Percentiles rank a stretch among this genome's conserved stretches.
Conservation (phyloP, 2,113 vertebrate genomes). For the Hoplias malabaricus region DNA sequence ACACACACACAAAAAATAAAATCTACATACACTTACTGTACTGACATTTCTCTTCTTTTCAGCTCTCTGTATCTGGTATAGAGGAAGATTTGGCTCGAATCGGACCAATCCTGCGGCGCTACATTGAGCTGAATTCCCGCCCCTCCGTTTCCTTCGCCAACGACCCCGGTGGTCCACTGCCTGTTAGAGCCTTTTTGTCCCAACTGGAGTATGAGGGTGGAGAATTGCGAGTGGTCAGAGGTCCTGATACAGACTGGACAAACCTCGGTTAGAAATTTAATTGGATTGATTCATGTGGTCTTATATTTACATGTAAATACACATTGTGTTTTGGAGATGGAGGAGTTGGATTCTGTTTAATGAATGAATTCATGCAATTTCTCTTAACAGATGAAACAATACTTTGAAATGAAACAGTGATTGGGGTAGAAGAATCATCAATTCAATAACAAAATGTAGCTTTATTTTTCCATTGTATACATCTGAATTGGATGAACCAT, state of each 20-base stretch:
- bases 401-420: too few relatives aligned
- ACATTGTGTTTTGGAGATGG: too few relatives aligned
- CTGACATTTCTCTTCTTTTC: background rate
- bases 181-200: slow-evolving; percentile 83
- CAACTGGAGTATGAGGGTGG: slow-evolving; percentile 84
- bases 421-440: too few relatives aligned
- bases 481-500: too few relatives aligned
- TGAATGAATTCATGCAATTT: too few relatives aligned
- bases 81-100: slow-evolving; percentile 81
- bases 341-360: too few relatives aligned
- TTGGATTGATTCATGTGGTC: background rate
- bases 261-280: slow-evolving; percentile 66
- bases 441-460: too few relatives aligned
- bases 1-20: slow-evolving; percentile 11
- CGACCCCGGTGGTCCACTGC: slow-evolving; percentile 68
- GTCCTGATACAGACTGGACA: slow-evolving; percentile 67
- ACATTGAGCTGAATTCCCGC: slow-evolving; percentile 76
- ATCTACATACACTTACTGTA: background rate
- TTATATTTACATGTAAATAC: background rate
- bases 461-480: too few relatives aligned
- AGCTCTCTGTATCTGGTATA: slow-evolving; percentile 65
- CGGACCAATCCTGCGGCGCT: slow-evolving; percentile 77
- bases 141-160: slow-evolving; percentile 77
- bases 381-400: too few relatives aligned
- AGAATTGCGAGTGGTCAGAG: slow-evolving; percentile 67